Evolutionary conservation across 2,113 vertebrate species (phyloP), one percentile per base, ranked within the genome.

Genomic region (Willisornis vidua): DNA sequence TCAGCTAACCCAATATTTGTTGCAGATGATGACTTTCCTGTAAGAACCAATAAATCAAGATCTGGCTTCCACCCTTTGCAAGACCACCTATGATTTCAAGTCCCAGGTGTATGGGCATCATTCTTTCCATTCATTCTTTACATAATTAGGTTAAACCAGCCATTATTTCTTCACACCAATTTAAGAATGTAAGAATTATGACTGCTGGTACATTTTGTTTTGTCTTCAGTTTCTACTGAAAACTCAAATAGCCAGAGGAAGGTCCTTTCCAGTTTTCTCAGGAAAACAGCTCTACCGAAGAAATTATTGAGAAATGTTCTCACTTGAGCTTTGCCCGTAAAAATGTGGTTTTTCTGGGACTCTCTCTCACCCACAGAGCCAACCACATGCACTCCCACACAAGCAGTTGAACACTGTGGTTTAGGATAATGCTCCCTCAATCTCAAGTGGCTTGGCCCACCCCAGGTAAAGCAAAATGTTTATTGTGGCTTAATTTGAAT

Each of bases 91-190:
- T 48, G 63, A 74, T 83, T 94, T 79, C 78, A 83, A 83, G 78
- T 74, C 85, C 35, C 62, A 65, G 4, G 1, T 41, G 76, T 55
- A 77, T 2, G 1, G 23, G 73, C 94, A 90, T 95, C 90, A 91
- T 33, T 92, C 48, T 88, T 94, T 95, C 93, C 93, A 84, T 84
- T 91, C 68, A 94, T 90, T 93, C 92, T 95, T 96, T 43, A 74
- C 35, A 41, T 71, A 94, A 87, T 95, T 86, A 90, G 39, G 24
- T 52, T 81, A 84, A 94, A 73, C 19, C 33, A 93, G 67, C 22
- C 43, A 45, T 87, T 93, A 95, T 93, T 96, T 93, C 87, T 80
- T 95, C 82, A 96, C 52, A 88, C 29, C 66, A 96, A 61, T 84
- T 74, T 81, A 94, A 92, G 72, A 87, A 90, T 87, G 91, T 80